A percentile compares a stretch with the other conserved stretches of the same genome.
phyloP scores from a whole-genome alignment of 2,113 vertebrate genomes.

The Hepsetus odoe region DNA sequence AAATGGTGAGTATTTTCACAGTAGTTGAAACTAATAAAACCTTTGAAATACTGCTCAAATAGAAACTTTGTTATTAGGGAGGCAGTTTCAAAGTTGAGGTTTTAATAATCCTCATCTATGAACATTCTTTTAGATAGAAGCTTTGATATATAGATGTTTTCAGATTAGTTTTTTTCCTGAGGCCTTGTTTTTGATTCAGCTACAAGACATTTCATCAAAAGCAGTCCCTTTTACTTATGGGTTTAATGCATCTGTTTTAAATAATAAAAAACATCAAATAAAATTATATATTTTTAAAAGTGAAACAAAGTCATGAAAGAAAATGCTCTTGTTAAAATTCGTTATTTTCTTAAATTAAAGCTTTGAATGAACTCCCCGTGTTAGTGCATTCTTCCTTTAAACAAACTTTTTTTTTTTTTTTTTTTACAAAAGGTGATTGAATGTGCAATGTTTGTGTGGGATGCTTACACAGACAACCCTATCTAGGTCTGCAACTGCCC shows the following conservation, averaged over 20 bases:
- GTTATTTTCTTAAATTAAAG: background rate
- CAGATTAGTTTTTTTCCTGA: too few relatives aligned
- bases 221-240: background rate
- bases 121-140: background rate
- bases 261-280: background rate
- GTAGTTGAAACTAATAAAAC: background rate
- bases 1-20: background rate
- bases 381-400: too few relatives aligned
- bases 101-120: background rate
- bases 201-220: background rate
- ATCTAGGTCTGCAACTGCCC: background rate
- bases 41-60: background rate
- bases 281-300: background rate
- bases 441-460: background rate
- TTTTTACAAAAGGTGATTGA: background rate
- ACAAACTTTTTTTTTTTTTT: too few relatives aligned
- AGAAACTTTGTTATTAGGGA: background rate
- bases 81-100: background rate
- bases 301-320: background rate
- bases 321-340: background rate
- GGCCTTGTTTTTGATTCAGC: background rate
- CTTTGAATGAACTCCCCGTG: background rate
- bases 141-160: too few relatives aligned
- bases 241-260: background rate
- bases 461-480: background rate